phyloP scores from a whole-genome alignment of 2,797 vertebrate species.

The Hoplostethus atlanticus region DNA sequence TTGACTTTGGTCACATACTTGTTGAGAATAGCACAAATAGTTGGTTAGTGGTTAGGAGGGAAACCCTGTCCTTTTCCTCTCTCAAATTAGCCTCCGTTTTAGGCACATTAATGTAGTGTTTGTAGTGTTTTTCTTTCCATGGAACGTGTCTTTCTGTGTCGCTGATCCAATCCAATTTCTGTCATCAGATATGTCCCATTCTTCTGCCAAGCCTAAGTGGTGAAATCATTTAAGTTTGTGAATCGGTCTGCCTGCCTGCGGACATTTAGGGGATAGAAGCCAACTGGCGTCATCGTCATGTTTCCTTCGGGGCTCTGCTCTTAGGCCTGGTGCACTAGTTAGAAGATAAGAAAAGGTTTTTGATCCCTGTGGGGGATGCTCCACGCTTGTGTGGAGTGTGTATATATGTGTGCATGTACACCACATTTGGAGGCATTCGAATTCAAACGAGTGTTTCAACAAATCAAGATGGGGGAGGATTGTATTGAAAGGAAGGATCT shows the following conservation, averaged over 20 bases:
- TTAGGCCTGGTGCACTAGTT: slow-evolving; percentile 14
- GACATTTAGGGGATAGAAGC: slow-evolving; percentile 11
- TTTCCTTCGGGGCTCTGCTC: slow-evolving; percentile 31
- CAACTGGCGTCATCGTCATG: slow-evolving; percentile 17
- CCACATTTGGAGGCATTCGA: neutral
- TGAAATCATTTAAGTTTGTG: slow-evolving; percentile 9
- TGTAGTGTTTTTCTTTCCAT: slow-evolving; percentile 60
- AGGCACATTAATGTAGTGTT: slow-evolving; percentile 59
- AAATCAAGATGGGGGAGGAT: slow-evolving; percentile 28
- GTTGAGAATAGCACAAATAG: slow-evolving; percentile 71
- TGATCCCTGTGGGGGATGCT: neutral
- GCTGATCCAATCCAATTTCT: slow-evolving; percentile 40
- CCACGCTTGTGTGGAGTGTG: neutral
- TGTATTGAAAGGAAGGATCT: slow-evolving; percentile 24
- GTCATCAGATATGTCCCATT: slow-evolving; percentile 38
- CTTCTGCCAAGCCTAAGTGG: slow-evolving; percentile 39
- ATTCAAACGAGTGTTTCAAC: slow-evolving; percentile 6
- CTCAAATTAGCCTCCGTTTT: slow-evolving; percentile 69
- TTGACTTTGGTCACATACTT: slow-evolving; percentile 59
- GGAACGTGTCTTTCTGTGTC: slow-evolving; percentile 32
- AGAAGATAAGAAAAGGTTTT: neutral
- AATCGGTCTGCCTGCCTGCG: slow-evolving; percentile 3
- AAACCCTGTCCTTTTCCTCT: slow-evolving; percentile 61
- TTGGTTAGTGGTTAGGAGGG: slow-evolving; percentile 70
- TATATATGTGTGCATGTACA: neutral